Evolutionary conservation across 2,113 vertebrate genomes (phyloP).

Genomic region (Rutilus rutilus): DNA sequence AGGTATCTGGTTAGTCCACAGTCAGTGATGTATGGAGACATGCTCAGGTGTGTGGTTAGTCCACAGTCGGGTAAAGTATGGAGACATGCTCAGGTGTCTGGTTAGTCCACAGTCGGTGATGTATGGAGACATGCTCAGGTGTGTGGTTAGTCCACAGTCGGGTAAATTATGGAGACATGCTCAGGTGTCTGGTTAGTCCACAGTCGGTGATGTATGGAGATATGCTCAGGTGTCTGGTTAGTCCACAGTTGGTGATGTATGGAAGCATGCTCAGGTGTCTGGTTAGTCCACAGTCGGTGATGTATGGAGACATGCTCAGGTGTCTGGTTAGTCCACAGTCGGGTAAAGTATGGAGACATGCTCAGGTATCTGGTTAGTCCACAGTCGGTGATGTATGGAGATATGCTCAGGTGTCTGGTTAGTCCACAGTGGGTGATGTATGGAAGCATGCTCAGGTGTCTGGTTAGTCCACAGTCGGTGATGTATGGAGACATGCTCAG

Average conservation of each 20-base stretch:
- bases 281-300: not conserved
- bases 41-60: constrained; percentile 8
- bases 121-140: constrained; percentile 17
- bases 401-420: constrained; percentile 10
- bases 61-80: not conserved
- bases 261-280: constrained; percentile 7
- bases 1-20: not conserved
- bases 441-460: constrained; percentile 15
- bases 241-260: not conserved
- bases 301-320: constrained; percentile 8
- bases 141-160: not conserved
- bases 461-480: not conserved
- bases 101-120: not conserved
- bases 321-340: not conserved
- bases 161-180: not conserved
- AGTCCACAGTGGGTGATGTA: not conserved
- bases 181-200: not conserved
- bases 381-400: not conserved
- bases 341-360: not conserved
- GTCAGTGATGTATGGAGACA: not conserved
- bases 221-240: constrained; percentile 12
- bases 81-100: constrained; percentile 7
- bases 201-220: not conserved
- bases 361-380: not conserved
- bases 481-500: not conserved